Evolutionary conservation across 2,888 invertebrate genomes (phyloP), one percentile per base, ranked within the genome.

Genomic region (Caenorhabditis sp.): DNA sequence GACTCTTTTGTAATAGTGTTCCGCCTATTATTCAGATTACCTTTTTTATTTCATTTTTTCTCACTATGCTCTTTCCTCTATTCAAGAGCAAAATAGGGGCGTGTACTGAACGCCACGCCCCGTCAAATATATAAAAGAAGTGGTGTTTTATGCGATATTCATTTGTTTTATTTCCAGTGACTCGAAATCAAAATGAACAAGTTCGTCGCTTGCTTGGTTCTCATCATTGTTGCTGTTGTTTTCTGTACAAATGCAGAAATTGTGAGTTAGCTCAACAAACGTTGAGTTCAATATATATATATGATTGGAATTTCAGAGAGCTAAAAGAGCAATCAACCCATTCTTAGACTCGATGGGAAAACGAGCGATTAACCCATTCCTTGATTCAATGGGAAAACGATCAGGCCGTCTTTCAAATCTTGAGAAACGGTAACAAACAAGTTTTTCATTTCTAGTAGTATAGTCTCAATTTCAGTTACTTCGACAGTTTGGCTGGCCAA

Each of bases 341-440:
- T 84, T 84, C 68, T 73, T 84, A 65, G 84, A 84, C 59, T 84
- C 84, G 21, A 80, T 79, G 78, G 81, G 81, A 17, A 84, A 84
- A 53, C 78, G 84, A 36, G 83, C 82, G 10, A 76, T 84, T 54
- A 84, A 84, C 71, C 84, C 84, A 10, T 84, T 84, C 76, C 53
- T 84, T 51, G 84, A 84, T 63, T 83, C 83, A 10, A 78, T 84
- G 53, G 84, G 84, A 50, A 84, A 84, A 65, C 62, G 78, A 64
- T 72, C 75, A 27, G 51, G 62, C 53, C 23, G 31, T 3, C 53
- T 50, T 21, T 17, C 1, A 17, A 14, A 23, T 6, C 66, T 43
- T 37, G 62, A 68, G 49, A 68, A 76, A 63, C 62, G 43, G 55
- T 54, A 27, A 49, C 14, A n/a, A 17, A 21, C n/a, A 12, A 21